Evolutionary conservation across 2,113 vertebrate genomes (phyloP).

Genomic region (Pseudopipra pipra): DNA sequence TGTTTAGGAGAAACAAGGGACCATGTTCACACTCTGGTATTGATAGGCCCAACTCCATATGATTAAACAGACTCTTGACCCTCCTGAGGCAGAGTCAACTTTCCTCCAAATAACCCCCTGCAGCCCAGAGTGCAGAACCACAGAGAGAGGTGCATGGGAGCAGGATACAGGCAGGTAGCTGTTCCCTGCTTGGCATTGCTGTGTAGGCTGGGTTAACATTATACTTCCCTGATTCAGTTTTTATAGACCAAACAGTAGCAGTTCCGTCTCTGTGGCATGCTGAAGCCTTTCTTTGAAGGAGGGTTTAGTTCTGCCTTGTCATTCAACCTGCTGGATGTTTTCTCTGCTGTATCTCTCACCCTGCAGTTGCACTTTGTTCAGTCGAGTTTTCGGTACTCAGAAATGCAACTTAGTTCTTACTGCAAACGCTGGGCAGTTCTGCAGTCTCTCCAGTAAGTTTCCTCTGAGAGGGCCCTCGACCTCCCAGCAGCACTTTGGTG

Average conservation of each 20-base stretch:
- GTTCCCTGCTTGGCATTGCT: not conserved
- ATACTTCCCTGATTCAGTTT: not conserved
- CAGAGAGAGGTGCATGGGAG: fast-evolving
- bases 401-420: not conserved
- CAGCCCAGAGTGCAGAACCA: not conserved
- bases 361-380: not conserved
- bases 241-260: constrained; percentile 32
- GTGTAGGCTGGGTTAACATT: not conserved
- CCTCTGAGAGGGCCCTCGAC: not conserved
- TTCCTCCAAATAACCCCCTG: not conserved
- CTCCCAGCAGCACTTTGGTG: not conserved
- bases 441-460: not conserved
- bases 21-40: not conserved
- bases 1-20: not conserved
- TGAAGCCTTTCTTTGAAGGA: not conserved
- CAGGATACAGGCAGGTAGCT: not conserved
- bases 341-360: not conserved
- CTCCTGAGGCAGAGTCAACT: not conserved
- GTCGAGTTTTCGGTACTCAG: not conserved
- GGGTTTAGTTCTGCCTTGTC: not conserved
- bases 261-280: not conserved
- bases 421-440: not conserved
- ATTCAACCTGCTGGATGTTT: not conserved
- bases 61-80: not conserved
- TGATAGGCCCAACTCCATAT: not conserved